Evolutionary conservation across 2,113 vertebrate species (phyloP), one percentile per base, ranked within the genome.

Genomic region (Mirza zaza): DNA sequence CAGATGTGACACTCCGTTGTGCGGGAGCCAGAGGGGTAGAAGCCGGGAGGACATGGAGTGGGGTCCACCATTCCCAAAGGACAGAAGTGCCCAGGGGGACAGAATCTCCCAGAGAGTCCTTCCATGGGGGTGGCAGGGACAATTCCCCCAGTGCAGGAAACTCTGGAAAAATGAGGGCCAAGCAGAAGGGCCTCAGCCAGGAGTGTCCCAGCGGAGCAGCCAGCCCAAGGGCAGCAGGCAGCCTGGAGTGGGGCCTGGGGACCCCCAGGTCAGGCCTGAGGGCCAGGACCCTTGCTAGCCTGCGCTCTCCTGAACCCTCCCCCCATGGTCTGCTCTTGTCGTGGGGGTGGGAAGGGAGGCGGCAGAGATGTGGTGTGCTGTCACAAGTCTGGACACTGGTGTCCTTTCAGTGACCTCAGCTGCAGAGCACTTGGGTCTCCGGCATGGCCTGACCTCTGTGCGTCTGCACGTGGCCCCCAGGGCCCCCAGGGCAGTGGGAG

Each of bases 1-100:
- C 99, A 99, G 18, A 98, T 29, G 80, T 98, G 97, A 97, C 99
- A 99, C 85, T 98, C 95, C 81, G 98, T 94, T 15, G 98, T 98
- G 1, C 95, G 98, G 94, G 97, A 98, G 9, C 97, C 97, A 0
- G 98, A 96, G 68, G 91, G 63, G 75, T 99, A 99, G 90, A 98
- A 99, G 95, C 99, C 99, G 12, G 98, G 97, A 32, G 98, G 96
- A 87, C 99, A 99, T 0, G 96, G 98, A 1, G 90, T 21, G 2
- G 99, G 98, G 11, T 97, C 98, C 27, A 95, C 55, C 77, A 98
- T 98, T 98, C 99, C 99, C 79, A 89, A 91, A 67, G 99, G 99
- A 97, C 99, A 99, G 93, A 99, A 98, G 94, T 99, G 98, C 52
- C 98, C 96, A 4, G 88, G 68, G 0, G 98, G 99, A 92, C 99